These are phyloP conservation scores for Enteromius afrohamiltoni DNA, from an alignment of 2,797 vertebrate genomes.

Conservation along the genomic window DNA sequence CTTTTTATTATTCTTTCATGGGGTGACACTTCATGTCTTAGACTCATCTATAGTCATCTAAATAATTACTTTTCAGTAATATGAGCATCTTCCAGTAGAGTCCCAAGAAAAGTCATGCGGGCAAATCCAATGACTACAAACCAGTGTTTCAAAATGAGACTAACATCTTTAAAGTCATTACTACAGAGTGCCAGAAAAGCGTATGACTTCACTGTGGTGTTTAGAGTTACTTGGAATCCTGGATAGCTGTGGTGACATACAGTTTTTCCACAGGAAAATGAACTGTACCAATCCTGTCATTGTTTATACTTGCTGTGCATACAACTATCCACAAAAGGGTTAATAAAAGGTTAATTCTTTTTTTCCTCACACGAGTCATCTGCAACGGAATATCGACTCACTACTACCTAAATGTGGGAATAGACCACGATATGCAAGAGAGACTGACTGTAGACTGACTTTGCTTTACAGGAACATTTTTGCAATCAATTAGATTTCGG, in stretches of 20 bases:
- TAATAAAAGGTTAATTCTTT: neutral
- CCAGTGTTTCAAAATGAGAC: conserved; percentile 37
- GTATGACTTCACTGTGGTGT: conserved; percentile 4
- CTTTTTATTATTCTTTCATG: neutral
- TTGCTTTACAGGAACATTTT: too few relatives aligned
- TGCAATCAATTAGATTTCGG: neutral
- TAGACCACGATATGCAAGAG: conserved; percentile 29
- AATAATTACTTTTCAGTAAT: neutral
- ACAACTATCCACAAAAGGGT: conserved; percentile 4
- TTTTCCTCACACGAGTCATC: conserved; percentile 12
- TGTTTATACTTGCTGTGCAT: conserved; percentile 21
- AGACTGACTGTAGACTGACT: conserved; percentile 32
- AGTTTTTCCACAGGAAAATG: conserved; percentile 46
- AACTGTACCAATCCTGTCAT: conserved; percentile 10
- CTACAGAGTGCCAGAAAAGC: neutral
- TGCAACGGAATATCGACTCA: conserved; percentile 9
- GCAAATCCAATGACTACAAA: neutral
- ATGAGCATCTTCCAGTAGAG: neutral
- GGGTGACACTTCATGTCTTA: neutral
- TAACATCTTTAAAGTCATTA: neutral
- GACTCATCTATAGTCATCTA: conserved; percentile 7
- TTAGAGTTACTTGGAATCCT: conserved; percentile 9
- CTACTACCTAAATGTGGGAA: conserved; percentile 27
- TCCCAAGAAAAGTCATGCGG: neutral
- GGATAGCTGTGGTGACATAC: conserved; percentile 29